These are phyloP conservation scores for Sussaba pulchella DNA, from an alignment of 2,888 invertebrate species.

Conservation along the genomic window DNA sequence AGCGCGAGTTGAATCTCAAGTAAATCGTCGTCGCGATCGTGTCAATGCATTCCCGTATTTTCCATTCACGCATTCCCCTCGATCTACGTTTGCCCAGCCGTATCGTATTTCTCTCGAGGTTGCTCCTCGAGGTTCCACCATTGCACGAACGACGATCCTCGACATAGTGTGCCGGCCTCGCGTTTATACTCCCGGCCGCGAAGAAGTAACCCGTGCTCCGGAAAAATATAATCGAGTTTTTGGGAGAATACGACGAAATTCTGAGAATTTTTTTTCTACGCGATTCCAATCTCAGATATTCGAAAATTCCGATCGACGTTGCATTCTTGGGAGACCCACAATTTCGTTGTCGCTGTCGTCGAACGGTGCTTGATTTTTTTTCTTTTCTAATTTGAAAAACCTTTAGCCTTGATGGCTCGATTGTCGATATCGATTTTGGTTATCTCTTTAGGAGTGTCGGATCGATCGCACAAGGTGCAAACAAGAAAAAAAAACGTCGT, in stretches of 20 bases:
- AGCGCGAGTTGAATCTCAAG: slow-evolving; percentile 65
- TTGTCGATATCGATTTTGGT: neutral
- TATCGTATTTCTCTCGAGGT: slow-evolving; percentile 63
- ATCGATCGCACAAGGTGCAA: no score
- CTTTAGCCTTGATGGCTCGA: neutral
- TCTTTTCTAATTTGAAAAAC: neutral
- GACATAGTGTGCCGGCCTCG: slow-evolving; percentile 31
- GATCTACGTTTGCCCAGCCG: slow-evolving; percentile 56
- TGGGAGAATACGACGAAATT: slow-evolving; percentile 38
- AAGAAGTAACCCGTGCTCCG: slow-evolving; percentile 35
- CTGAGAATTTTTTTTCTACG: slow-evolving; percentile 34
- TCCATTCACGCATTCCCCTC: slow-evolving; percentile 50
- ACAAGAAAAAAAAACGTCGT: no score
- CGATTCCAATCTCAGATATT: slow-evolving; percentile 46
- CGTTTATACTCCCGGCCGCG: neutral
- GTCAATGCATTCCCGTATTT: slow-evolving; percentile 65
- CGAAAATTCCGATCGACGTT: slow-evolving; percentile 27
- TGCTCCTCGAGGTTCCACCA: slow-evolving; percentile 44
- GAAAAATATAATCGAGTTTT: slow-evolving; percentile 40
- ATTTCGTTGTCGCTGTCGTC: slow-evolving; percentile 5
- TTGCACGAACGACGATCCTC: slow-evolving; percentile 53
- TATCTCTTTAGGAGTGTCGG: no score
- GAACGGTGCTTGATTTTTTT: neutral
- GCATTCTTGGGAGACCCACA: slow-evolving; percentile 4
- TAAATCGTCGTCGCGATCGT: slow-evolving; percentile 61